Evolutionary conservation across 2,888 invertebrate genomes (phyloP), one percentile per base, ranked within the genome.

Genomic region (Orchesella flavescens): DNA sequence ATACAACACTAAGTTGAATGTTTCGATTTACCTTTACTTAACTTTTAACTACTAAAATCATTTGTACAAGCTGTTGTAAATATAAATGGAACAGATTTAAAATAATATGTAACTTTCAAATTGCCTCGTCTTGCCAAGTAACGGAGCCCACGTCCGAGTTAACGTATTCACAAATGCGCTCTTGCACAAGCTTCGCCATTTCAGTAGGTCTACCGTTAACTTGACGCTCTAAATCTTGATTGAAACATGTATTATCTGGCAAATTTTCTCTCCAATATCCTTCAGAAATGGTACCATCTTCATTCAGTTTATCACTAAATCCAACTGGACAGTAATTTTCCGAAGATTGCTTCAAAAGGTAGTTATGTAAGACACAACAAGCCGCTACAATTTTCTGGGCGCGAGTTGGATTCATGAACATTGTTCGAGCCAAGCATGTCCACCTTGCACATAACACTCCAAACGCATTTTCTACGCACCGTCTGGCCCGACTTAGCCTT

Each of bases 381-480:
- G 84, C 84, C 0, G 66, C 19, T 13, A 76, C 61, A 46, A 81
- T 46, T 43, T 55, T 71, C 53, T 84, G 81, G 1, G 80, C 84
- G 1, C 69, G 44, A 7, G 49, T 71, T 9, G 84, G 80, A 17
- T 21, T 66, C n/a, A 80, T n/a, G 10, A 76, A 53, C 66, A 84
- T 43, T 1, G 84, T 76, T 34, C 77, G 43, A 12, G 76, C 65
- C 0, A 84, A 59, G 44, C 81, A 81, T 13, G 53, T 24, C 84
- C 84, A 84, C 0, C 84, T 34, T 0, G 53, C n/a, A 55, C 74
- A 73, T 13, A 84, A 34, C 24, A 84, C 82, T 7, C 84, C 84
- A 53, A 84, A 84, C 3, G 77, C 77, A 53, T 82, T 84, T 57
- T 84, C 81, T 13, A 81, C 66, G 9, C 69, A 69, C 13, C 84